Percentiles rank a stretch among this genome's conserved stretches.
Evolutionary conservation across 2,113 vertebrate genomes (phyloP).

Genomic region (Chaetura pelagica): DNA sequence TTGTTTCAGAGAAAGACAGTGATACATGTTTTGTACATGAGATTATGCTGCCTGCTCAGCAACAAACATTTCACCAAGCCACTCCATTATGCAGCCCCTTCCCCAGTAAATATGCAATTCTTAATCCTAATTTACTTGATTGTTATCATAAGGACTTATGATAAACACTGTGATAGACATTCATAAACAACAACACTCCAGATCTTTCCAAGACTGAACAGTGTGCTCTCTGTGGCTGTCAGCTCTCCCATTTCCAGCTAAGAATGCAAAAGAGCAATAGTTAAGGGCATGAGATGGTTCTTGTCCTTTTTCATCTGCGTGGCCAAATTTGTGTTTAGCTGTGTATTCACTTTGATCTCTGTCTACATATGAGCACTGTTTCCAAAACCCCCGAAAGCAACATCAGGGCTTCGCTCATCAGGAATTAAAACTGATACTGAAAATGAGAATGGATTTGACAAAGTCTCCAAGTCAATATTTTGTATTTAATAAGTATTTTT

Average conservation of each 20-base stretch:
- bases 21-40: neutral
- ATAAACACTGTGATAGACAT: neutral
- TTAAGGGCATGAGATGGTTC: neutral
- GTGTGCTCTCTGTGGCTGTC: neutral
- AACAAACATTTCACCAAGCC: neutral
- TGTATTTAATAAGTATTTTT: neutral
- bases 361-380: neutral
- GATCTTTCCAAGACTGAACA: neutral
- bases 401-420: neutral
- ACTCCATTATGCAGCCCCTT: neutral
- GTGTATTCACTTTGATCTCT: neutral
- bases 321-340: neutral
- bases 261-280: neutral
- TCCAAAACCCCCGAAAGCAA: neutral
- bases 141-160: neutral
- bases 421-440: neutral
- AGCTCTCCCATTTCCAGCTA: neutral
- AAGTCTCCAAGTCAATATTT: neutral
- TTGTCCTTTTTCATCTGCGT: neutral
- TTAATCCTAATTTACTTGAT: neutral
- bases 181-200: neutral
- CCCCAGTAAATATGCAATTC: neutral
- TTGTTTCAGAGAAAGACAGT: neutral
- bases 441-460: neutral
- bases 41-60: neutral